Conservation (phyloP, 1,140 invertebrate species). For the Bombus balteatus region DNA sequence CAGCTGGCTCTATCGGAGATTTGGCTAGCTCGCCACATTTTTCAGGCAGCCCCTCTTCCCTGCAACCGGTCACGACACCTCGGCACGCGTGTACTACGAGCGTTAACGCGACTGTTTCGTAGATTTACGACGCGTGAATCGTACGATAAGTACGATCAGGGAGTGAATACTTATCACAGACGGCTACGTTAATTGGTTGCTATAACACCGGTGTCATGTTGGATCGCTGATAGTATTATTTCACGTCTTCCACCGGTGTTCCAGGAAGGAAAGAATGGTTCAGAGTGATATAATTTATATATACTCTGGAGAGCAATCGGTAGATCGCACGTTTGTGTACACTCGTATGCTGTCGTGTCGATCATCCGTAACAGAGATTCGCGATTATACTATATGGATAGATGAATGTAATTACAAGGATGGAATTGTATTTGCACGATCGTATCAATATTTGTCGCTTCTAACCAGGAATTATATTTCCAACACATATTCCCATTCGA, state of each 20-base stretch:
- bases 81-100: background rate
- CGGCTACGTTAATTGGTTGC: slow-evolving; percentile 1
- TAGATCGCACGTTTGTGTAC: slow-evolving; percentile 5
- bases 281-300: background rate
- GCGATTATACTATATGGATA: slow-evolving; percentile 10
- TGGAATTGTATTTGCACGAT: slow-evolving; percentile 23
- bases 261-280: background rate
- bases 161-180: slow-evolving; percentile 5
- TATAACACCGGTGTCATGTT: background rate
- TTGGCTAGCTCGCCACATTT: slow-evolving; percentile 12
- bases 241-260: background rate
- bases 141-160: slow-evolving; percentile 13
- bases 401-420: slow-evolving; percentile 38
- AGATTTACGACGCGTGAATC: slow-evolving; percentile 19
- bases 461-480: slow-evolving; percentile 26
- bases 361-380: slow-evolving; percentile 32
- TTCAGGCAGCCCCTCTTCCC: background rate
- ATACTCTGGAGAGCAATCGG: background rate
- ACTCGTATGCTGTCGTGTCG: background rate
- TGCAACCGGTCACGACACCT: background rate
- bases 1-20: slow-evolving; percentile 13
- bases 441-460: slow-evolving; percentile 28
- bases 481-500: background rate
- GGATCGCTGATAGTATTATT: background rate
- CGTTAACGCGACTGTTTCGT: slow-evolving; percentile 23